These are phyloP conservation scores for Drosophila paulistorum DNA, from an alignment of 1,140 invertebrate genomes.

Conservation along the genomic window DNA sequence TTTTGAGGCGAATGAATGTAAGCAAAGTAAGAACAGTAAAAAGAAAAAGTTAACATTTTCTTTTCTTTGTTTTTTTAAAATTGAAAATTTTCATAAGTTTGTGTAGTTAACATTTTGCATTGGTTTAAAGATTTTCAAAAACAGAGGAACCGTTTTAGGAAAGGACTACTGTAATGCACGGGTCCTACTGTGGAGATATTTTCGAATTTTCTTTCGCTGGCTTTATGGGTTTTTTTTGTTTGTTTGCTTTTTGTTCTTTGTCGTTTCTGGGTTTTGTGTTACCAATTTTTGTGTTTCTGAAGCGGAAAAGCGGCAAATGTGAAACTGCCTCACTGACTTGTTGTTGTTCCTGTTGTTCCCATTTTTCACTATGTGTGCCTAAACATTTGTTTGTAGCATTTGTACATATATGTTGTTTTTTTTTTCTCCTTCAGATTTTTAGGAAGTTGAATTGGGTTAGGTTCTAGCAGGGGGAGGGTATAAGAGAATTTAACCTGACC, in stretches of 20 bases:
- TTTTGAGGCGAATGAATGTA: no score
- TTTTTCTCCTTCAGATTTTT: neutral
- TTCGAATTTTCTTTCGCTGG: conserved; percentile 3
- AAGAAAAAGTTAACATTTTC: no score
- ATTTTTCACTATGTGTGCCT: neutral
- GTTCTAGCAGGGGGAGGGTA: conserved; percentile 11
- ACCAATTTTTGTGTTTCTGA: neutral
- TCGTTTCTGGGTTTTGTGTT: neutral
- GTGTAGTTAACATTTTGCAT: no score
- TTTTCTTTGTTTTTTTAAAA: no score
- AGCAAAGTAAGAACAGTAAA: no score
- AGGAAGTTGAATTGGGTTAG: conserved; percentile 9
- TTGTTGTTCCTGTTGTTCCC: conserved; percentile 17
- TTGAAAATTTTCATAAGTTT: no score
- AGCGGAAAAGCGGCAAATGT: conserved; percentile 41
- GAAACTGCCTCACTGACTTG: conserved; percentile 34
- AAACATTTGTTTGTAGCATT: conserved; percentile 21
- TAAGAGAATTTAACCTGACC: conserved; percentile 16
- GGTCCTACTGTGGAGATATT: neutral
- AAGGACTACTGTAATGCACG: neutral
- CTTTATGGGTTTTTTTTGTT: neutral
- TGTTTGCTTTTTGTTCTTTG: neutral
- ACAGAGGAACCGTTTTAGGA: neutral
- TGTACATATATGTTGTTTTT: neutral
- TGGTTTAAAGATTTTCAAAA: no score